phyloP scores from a whole-genome alignment of 2,797 vertebrate genomes.

The Trematomus bernacchii region DNA sequence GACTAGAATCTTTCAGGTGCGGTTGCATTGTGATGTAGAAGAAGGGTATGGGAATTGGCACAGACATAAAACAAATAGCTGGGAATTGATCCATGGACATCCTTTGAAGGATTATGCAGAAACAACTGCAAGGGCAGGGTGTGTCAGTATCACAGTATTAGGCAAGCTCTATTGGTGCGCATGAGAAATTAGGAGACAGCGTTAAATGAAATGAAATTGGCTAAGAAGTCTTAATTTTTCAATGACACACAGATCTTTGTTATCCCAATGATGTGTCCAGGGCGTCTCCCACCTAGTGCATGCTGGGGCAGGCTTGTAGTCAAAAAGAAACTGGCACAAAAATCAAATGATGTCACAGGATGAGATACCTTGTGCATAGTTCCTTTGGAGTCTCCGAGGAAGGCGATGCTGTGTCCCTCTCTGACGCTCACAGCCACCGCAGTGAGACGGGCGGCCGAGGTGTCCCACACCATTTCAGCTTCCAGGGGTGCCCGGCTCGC shows the following conservation, averaged over 20 bases:
- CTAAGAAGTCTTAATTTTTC: slow-evolving; percentile 18
- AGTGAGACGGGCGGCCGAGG: slow-evolving; percentile 89
- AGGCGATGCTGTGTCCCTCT: slow-evolving; percentile 91
- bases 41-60: slow-evolving; percentile 26
- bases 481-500: slow-evolving; percentile 91
- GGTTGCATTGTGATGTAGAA: slow-evolving; percentile 22
- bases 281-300: slow-evolving; percentile 29
- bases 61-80: background rate
- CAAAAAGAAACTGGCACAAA: background rate
- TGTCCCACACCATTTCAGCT: slow-evolving; percentile 89
- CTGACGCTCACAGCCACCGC: slow-evolving; percentile 92
- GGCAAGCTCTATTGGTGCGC: slow-evolving; percentile 2
- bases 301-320: slow-evolving; percentile 1
- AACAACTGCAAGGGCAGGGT: slow-evolving; percentile 11
- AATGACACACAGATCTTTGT: slow-evolving; percentile 1
- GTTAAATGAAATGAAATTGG: background rate
- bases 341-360: background rate
- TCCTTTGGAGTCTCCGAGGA: slow-evolving; percentile 95
- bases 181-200: too few relatives aligned
- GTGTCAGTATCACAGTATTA: slow-evolving; percentile 23
- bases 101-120: slow-evolving; percentile 13
- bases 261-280: slow-evolving; percentile 1
- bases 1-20: slow-evolving; percentile 49
- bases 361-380: slow-evolving; percentile 91
- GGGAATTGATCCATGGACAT: slow-evolving; percentile 31